A percentile compares a stretch with the other conserved stretches of the same genome.
Conservation (phyloP, 2,797 vertebrate genomes). For the Sebastes hubbsi region DNA sequence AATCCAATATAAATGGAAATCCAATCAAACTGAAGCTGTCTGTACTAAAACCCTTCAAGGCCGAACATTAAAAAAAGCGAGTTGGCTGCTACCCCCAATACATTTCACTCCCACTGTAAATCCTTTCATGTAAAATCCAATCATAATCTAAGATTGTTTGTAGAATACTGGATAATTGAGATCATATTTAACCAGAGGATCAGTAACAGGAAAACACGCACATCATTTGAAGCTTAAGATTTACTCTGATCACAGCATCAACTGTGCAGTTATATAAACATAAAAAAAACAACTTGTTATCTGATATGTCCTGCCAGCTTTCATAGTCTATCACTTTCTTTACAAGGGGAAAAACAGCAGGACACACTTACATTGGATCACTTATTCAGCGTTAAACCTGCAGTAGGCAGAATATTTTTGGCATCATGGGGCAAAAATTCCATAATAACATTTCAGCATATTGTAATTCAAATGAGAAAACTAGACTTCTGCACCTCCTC, state of each 20-base stretch:
- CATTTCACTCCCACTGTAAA: constrained; percentile 27
- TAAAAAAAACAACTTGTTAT: constrained; percentile 41
- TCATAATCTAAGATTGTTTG: constrained; percentile 38
- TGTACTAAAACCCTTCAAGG: constrained; percentile 15
- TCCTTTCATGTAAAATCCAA: constrained; percentile 37
- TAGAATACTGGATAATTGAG: constrained; percentile 19
- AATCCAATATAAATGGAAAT: constrained; percentile 48
- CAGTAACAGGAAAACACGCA: constrained; percentile 11
- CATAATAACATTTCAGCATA: too few relatives aligned
- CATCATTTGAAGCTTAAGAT: constrained; percentile 31
- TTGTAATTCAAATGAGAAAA: too few relatives aligned
- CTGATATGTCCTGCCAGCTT: constrained; percentile 3
- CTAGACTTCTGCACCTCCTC: too few relatives aligned
- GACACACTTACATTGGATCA: neutral
- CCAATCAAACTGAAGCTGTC: constrained; percentile 30
- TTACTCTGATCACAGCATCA: constrained; percentile 33
- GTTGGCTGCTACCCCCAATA: neutral
- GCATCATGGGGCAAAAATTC: too few relatives aligned
- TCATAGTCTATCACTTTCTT: neutral
- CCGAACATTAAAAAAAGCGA: constrained; percentile 27
- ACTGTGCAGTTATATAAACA: constrained; percentile 36
- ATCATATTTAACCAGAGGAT: constrained; percentile 17
- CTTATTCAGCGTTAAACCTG: neutral
- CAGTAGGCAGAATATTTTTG: neutral
- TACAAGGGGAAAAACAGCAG: neutral